Evolutionary conservation across 2,888 invertebrate genomes (phyloP), one percentile per base, ranked within the genome.

Genomic region (Caenorhabditis becei): DNA sequence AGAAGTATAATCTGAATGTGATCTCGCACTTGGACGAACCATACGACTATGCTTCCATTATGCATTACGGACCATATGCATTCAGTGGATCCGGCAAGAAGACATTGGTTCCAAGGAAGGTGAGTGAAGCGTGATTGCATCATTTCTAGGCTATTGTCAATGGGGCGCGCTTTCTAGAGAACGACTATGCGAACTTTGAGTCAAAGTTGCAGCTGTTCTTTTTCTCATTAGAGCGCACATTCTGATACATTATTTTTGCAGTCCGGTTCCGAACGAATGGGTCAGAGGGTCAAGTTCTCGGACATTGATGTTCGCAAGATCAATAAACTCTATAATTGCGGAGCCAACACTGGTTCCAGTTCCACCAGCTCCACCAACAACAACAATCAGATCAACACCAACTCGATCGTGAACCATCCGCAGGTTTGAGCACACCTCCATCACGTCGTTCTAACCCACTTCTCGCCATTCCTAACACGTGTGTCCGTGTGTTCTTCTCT

Each of bases 301-400:
- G 88, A 87, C 1, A 85, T 85, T n/a, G 93, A 93, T 83, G 88
- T 92, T 11, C 82, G 90, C 23, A 91, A 92, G 82, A 90, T 93
- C 70, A 90, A 91, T 70, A 91, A 91, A 80, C 87, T 92, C 35
- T 93, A 93, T 87, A 88, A 89, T 11, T 92, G 92, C 71, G 83
- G 37, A 26, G 72, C 35, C 8, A 53, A 16, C 14, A 4, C 20
- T 0, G 18, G 37, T 20, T 26, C 28, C 24, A 63, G n/a, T 16
- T 10, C 2, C 14, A 58, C 35, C 41, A 24, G 26, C 56, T 69
- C 58, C 32, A 71, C 66, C 49, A 77, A 77, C 47, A 71, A 71
- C 49, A 77, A 77, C 67, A 77, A 81, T 47, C 81, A 81, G 49
- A 81, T 81, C 69, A 69, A 56, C 41, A 54, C 77, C 0, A 81